Evolutionary conservation across 2,113 vertebrate genomes (phyloP), one percentile per base, ranked within the genome.

Genomic region (Turdus rufiventris): DNA sequence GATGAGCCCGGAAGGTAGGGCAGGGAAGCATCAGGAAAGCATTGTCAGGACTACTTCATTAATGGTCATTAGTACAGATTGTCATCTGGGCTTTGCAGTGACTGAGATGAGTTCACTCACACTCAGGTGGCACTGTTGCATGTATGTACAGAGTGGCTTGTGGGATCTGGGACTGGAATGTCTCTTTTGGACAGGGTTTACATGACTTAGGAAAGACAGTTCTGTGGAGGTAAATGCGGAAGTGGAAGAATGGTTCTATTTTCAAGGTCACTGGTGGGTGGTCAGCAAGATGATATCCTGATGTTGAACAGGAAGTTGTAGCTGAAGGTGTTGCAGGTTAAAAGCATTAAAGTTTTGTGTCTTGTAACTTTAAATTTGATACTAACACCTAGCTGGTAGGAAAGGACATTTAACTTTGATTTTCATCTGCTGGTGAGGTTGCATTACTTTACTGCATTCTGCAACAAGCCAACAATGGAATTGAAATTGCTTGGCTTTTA

Each of bases 401-500:
- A 74, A 48, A 80, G 33, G 38, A 25, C 63, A 36, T n/a, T 48
- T 43, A n/a, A n/a, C 92, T 94, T 90, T 54, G 81, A 63, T 86
- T 89, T 94, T 62, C 25, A 5, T 84, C 38, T 61, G 12, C 54
- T 93, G 65, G 28, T 92, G 67, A 75, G n/a, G 26, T 42, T 76
- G 25, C 1, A 14, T 79, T 95, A 36, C 48, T 42, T 77, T 66
- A 4, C 80, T 61, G 57, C 47, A 21, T 88, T 91, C 77, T 91
- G 33, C 74, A 89, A 38, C 62, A 93, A 72, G 50, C 90, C 91
- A 73, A 16, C 71, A 82, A 14, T 0, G 3, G 76, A 87, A 92
- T 61, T 81, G 82, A 95, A 95, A 81, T 95, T 60, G 86, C 91
- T 95, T 82, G 71, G 77, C 89, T 96, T 97, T 85, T 90, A 57